phyloP scores from a whole-genome alignment of 2,797 vertebrate genomes.

The Prionace glauca region DNA sequence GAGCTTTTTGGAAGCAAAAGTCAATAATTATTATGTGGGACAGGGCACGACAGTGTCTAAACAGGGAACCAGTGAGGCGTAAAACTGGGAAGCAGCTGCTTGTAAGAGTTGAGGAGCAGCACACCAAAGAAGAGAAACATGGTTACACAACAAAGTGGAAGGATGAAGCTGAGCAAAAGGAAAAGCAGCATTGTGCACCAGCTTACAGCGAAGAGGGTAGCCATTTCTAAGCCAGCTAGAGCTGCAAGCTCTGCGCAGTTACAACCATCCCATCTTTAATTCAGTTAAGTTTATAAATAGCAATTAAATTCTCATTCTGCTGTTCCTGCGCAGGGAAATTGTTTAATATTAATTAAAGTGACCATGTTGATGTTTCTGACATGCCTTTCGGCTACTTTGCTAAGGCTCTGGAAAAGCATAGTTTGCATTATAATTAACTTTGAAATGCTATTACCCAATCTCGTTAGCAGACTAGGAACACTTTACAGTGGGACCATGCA shows the following conservation, averaged over 20 bases:
- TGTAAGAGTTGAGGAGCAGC: conserved; percentile 45
- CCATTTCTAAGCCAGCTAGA: conserved; percentile 25
- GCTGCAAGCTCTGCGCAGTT: background rate
- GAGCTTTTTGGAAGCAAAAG: conserved; percentile 56
- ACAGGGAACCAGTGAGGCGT: conserved; percentile 57
- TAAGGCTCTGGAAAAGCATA: background rate
- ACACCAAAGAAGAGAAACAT: conserved; percentile 14
- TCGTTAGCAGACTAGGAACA: background rate
- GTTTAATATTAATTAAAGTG: background rate
- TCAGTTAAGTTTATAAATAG: background rate
- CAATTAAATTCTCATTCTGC: background rate
- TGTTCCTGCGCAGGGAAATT: background rate
- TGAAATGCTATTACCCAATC: background rate
- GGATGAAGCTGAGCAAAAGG: background rate
- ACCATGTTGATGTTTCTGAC: background rate
- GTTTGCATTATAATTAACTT: background rate
- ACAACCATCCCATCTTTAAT: background rate
- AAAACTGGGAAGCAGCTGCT: conserved; percentile 62
- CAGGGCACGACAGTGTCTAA: conserved; percentile 55
- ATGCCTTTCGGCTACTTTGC: too few relatives aligned
- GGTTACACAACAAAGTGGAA: conserved; percentile 15
- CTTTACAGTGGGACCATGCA: background rate
- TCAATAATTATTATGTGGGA: conserved; percentile 71
- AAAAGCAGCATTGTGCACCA: background rate
- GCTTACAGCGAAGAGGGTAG: background rate